phyloP scores from a whole-genome alignment of 2,113 vertebrate genomes.

The Sylvilagus bachmani region DNA sequence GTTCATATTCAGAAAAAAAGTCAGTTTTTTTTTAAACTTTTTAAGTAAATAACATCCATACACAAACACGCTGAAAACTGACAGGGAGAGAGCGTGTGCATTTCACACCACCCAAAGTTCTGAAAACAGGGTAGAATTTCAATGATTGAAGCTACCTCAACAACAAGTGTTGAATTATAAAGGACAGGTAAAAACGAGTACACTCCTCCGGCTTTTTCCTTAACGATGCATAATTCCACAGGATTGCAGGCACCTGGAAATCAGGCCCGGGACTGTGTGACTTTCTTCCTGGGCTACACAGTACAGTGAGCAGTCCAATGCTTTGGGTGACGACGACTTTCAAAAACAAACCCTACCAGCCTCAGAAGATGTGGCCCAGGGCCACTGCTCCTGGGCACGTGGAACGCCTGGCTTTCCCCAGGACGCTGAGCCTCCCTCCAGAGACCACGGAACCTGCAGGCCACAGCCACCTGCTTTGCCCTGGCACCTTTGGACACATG shows the following conservation, averaged over 20 bases:
- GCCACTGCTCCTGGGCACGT: not conserved
- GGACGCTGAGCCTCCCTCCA: not conserved
- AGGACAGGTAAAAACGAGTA: not conserved
- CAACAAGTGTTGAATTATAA: not conserved
- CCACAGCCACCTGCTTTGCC: not conserved
- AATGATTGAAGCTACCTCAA: conserved; percentile 6
- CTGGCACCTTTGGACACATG: not conserved
- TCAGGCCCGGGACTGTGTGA: not conserved
- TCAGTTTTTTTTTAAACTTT: not conserved
- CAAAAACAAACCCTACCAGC: not conserved
- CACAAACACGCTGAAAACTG: conserved; percentile 6
- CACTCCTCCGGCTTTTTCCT: not conserved
- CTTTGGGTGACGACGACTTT: not conserved
- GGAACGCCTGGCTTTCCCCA: not conserved
- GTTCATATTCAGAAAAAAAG: too few relatives aligned
- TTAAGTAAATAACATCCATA: not conserved
- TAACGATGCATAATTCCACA: not conserved
- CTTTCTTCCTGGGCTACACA: not conserved
- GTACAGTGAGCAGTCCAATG: not conserved
- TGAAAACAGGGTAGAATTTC: conserved; percentile 35
- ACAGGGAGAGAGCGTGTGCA: not conserved
- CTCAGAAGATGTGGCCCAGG: not conserved
- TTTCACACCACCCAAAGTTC: conserved; percentile 13
- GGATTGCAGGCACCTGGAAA: not conserved
- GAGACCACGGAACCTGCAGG: not conserved